Evolutionary conservation across 1,140 invertebrate species (phyloP), one percentile per base, ranked within the genome.

Genomic region (Drosophila navojoa): DNA sequence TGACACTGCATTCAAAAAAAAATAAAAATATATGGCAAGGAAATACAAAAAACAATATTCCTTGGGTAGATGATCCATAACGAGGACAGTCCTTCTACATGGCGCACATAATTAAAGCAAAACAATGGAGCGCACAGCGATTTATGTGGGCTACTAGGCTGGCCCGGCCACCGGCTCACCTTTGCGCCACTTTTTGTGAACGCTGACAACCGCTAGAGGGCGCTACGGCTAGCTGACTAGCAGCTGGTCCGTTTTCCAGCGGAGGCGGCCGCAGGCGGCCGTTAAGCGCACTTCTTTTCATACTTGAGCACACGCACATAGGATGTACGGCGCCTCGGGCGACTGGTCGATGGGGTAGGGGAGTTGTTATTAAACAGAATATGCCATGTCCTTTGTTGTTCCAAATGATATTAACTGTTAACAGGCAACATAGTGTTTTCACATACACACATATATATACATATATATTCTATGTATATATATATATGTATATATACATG

Each of bases 61-160:
- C 7, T 15, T 45, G 15, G 5, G 42, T 16, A 16, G 42, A 45
- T 45, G 16, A 45, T 45, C 15, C 42, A 9, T 7, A 16, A 45
- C 15, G 42, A 45, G n/a, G 42, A 5, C n/a, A 16, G 47, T 19
- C 47, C 16, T 25, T 13, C 13, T 16, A 45, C 27, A 53, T 32
- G 35, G 25, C n/a, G 10, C 61, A 25, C 52, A 35, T 60, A 67
- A 68, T 72, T 68, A 49, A 68, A 68, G 25, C 40, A 54, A 60
- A 73, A 42, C 42, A 73, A 68, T 59, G 27, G 9, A 47, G 15
- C 10, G 9, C 32, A 32, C 40, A 13, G 40, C 13, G 15, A 27
- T 13, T 59, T 45, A n/a, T 32, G 15, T 42, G 15, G 38, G 19
- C 35, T 16, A 52, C 19, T 10, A 25, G 32, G 9, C 22, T 10